Evolutionary conservation across 2,797 vertebrate species (phyloP), one percentile per base, ranked within the genome.

Genomic region (Anas capensis): DNA sequence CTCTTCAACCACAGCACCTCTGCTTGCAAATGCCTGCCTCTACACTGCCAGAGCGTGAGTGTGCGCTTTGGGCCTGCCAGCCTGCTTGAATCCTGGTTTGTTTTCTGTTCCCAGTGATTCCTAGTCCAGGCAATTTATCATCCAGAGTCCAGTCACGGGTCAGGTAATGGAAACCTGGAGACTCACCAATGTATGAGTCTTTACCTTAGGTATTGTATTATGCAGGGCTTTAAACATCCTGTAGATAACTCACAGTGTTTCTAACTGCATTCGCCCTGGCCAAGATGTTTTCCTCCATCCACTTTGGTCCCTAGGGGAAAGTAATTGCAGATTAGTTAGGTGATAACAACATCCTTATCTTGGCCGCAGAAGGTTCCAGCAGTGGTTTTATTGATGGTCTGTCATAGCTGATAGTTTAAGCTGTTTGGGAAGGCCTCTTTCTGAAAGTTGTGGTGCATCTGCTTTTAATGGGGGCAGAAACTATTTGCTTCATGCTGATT

Each of bases 271-370:
- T 79, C 85, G 10, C 18, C 27, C 46, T 38, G 14, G 56, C 15
- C 51, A 46, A 66, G 38, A 31, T 57, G 5, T 54, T 83, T 92
- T 85, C 19, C 27, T 79, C 26, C 11, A n/a, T 71, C 46, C 19
- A n/a, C 17, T 79, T 76, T 12, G 62, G 34, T 42, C 56, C 17
- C 21, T 53, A 51, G 27, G 80, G 31, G 3, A 2, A 0, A 80
- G 44, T 73, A 72, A 82, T 33, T 70, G 56, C 38, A 66, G 38
- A 56, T 92, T 53, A 85, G n/a, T 54, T 84, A 88, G 48, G 64
- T 31, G n/a, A 80, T 82, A 93, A 33, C 20, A 53, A 44, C 58
- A 72, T 56, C 38, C 84, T 89, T 89, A 42, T 88, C 34, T 68
- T 80, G 38, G 49, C 34, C 24, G 20, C 34, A 51, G 34, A 57